Base-by-base conservation (phyloP, 2,113 vertebrate species). In the Sigmodon hispidus region DNA sequence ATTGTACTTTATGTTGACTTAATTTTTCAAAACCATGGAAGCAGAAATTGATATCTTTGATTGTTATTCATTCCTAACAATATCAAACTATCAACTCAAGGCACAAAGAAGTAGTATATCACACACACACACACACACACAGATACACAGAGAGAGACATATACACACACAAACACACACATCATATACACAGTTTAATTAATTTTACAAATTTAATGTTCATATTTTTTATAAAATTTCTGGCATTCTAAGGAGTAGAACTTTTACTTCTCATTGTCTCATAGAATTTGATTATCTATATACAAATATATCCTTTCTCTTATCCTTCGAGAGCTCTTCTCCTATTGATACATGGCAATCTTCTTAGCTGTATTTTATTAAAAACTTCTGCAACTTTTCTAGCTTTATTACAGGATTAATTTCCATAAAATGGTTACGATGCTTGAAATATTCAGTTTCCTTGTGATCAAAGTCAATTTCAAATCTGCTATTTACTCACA, bases 401-500 rank as follows among this genome's bases (percentile, higher is more conserved):
- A 50, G 16, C 45, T 96, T 90, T 93, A 69, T 59, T 87, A 94
- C 89, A 11, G 72, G 57, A 89, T 92, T 96, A 69, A 88, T 93
- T 95, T 96, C 93, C 55, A 96, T 13, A 86, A 95, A 86, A 63
- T 92, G 57, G 61, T 84, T 85, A 69, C 81, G 5, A 90, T 93
- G 4, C 48, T 57, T 94, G 15, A 5, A 63, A n/a, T 88, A 96
- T 77, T 95, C 84, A 90, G 52, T 63, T 95, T 93, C 21, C 43
- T 89, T 85, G 79, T 52, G 81, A 92, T 93, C 70, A 94, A 89
- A 97, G 70, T 75, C 50, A 89, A 65, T 94, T 94, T 45, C 17
- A 86, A 57, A 67, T 40, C 29, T 85, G 34, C 40, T 92, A 81
- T 97, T 97, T 97, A 97, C 70, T 90, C 69, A 94, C 16, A 94